Base-by-base conservation (phyloP, 2,113 vertebrate species). In the Otolemur garnettii region DNA sequence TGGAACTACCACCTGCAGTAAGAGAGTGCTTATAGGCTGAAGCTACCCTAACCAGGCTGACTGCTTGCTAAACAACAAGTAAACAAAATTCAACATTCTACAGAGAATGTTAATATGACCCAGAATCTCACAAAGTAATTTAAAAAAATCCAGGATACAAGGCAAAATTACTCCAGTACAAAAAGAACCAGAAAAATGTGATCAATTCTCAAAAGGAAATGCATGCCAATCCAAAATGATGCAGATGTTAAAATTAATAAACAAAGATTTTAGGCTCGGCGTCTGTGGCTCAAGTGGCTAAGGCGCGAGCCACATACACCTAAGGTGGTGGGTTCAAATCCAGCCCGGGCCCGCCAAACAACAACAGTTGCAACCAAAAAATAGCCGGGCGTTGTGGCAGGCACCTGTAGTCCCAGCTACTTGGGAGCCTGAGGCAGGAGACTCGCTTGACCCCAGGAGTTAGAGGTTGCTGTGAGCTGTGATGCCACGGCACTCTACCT, bases 121-220 rank as follows among this genome's bases (percentile, higher is more conserved):
- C 66, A 71, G 68, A 64, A 64, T 68, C 14, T 92, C 50, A 33
- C 38, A 90, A 96, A 18, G 17, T 21, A 81, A 55, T 80, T 95
- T 59, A 81, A 14, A 89, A 93, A 89, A 82, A 78, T 69, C 60
- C 42, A 89, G 59, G 74, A 90, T 62, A 59, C 5, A 78, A 79
- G 59, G 14, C 53, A 78, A 87, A 95, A 89, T 71, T 93, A 91
- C 10, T 91, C 35, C 78, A 83, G 42, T 50, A 86, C 5, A 50
- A 33, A 79, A 57, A 85, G 30, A 50, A 78, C 7, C 30, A 94
- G 85, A 86, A 96, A 78, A 71, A 93, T 64, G 17, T n/a, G 80
- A 77, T 18, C 38, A 94, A 60, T 60, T 90, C 64, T 72, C 79
- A 94, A 77, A 94, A 86, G 30, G 80, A 89, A 93, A 95, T 19